Percentiles rank a stretch among this genome's conserved stretches.
Conservation (phyloP, 2,888 invertebrate genomes). For the Sicus ferrugineus region DNA sequence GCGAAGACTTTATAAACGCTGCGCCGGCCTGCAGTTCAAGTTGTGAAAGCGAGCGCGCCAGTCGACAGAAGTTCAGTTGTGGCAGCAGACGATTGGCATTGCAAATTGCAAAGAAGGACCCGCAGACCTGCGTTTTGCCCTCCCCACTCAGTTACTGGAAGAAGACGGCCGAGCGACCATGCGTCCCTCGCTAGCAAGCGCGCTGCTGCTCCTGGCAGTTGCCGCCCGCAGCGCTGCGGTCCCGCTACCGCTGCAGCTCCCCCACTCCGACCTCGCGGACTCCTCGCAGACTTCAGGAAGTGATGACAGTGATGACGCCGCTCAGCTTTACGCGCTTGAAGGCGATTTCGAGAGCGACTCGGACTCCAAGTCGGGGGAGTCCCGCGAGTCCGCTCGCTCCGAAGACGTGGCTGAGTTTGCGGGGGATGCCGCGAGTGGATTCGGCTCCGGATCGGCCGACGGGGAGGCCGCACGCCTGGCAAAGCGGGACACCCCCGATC, state of each 20-base stretch:
- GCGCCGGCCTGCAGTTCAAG: conserved; percentile 19
- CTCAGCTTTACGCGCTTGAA: neutral
- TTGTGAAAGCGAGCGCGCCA: conserved; percentile 16
- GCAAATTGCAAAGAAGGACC: neutral
- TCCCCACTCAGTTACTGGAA: neutral
- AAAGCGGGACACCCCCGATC: conserved; percentile 32
- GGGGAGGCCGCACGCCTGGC: conserved; percentile 4
- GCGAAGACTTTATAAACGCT: neutral
- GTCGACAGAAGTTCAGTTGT: neutral
- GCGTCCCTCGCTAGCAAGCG: conserved; percentile 6
- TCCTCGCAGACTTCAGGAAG: conserved; percentile 8
- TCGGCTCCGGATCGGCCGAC: neutral
- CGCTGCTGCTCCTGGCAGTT: conserved; percentile 17
- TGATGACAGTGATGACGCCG: conserved; percentile 7
- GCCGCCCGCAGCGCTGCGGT: neutral
- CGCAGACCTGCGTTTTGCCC: neutral
- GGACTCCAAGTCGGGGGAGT: neutral
- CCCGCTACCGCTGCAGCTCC: neutral
- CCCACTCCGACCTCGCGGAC: neutral
- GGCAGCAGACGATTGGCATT: neutral
- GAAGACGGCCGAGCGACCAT: conserved; percentile 9
- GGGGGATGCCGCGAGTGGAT: neutral
- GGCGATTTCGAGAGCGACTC: neutral
- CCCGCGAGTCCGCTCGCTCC: neutral
- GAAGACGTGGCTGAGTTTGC: neutral